Evolutionary conservation across 2,888 invertebrate species (phyloP), one percentile per base, ranked within the genome.

Genomic region (Strigamia transsilvanica): DNA sequence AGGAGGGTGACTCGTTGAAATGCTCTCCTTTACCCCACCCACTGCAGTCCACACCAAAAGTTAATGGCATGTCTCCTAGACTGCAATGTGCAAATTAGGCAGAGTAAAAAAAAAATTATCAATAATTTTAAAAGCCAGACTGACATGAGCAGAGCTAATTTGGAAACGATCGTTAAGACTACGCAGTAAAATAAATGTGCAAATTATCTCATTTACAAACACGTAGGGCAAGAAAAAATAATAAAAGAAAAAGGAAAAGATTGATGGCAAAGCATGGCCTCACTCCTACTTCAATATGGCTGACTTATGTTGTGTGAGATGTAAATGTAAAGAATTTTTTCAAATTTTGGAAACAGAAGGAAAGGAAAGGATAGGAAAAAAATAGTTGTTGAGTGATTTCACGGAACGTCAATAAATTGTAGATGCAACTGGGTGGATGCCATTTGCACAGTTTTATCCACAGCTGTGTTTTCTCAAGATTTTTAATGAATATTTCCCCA

Each of bases 1-100:
- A 78, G 78, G 41, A 78, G 41, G 78, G 78, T 66, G 61, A 41
- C 78, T 41, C 34, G 41, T 78, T 78, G 78, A 78, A 78, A 78
- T 78, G 34, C 78, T 66, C 61, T 66, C 61, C 18, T 66, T 66
- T 66, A 66, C 61, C 61, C 61, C 61, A 66, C 61, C 61, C 61
- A 66, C 61, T 66, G 61, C 61, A 66, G 61, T 66, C 61, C 61
- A 66, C 61, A 66, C 61, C 61, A 66, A 66, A 66, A 66, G 61
- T 66, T 66, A 66, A 66, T 66, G 21, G 61, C 61, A 66, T 66
- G 61, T 66, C 61, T 66, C 61, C 23, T 66, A 66, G 61, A 66
- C 61, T 66, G 61, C 61, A 66, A 66, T 66, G 61, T 66, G 61
- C 61, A 66, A 66, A 66, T 66, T 66, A 66, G 61, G 61, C 61